Conservation (phyloP, 2,888 invertebrate genomes). For the Venustoraphidia nigricollis region DNA sequence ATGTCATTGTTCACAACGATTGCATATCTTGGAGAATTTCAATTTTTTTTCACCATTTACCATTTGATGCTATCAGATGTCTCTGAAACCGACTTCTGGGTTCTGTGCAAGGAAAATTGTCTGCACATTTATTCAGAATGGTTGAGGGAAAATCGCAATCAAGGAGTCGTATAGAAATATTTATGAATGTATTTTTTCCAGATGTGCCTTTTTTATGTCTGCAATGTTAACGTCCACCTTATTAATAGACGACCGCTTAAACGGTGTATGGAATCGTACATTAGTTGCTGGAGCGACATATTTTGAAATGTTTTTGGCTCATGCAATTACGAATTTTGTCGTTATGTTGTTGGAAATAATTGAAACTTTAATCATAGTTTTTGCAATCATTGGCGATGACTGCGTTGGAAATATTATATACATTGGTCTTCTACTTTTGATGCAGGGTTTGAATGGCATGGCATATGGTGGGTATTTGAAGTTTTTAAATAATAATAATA, state of each 20-base stretch:
- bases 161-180: too few relatives aligned
- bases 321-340: constrained; percentile 58
- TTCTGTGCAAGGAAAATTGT: too few relatives aligned
- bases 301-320: constrained; percentile 64
- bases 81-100: too few relatives aligned
- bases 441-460: constrained; percentile 73
- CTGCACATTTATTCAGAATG: too few relatives aligned
- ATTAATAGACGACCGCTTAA: constrained; percentile 62
- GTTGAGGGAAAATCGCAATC: too few relatives aligned
- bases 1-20: too few relatives aligned
- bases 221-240: constrained; percentile 69
- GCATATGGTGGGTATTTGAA: constrained; percentile 42
- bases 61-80: too few relatives aligned
- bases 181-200: constrained; percentile 23
- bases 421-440: constrained; percentile 43
- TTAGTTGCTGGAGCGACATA: constrained; percentile 73
- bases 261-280: constrained; percentile 78
- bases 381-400: constrained; percentile 42
- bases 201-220: constrained; percentile 73
- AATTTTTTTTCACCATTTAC: too few relatives aligned
- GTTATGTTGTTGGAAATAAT: constrained; percentile 54
- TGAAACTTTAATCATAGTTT: constrained; percentile 43
- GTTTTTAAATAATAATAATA: background rate
- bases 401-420: constrained; percentile 42
- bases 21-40: too few relatives aligned